Conservation (phyloP, 2,888 invertebrate genomes). For the Tetragnatha montana region DNA sequence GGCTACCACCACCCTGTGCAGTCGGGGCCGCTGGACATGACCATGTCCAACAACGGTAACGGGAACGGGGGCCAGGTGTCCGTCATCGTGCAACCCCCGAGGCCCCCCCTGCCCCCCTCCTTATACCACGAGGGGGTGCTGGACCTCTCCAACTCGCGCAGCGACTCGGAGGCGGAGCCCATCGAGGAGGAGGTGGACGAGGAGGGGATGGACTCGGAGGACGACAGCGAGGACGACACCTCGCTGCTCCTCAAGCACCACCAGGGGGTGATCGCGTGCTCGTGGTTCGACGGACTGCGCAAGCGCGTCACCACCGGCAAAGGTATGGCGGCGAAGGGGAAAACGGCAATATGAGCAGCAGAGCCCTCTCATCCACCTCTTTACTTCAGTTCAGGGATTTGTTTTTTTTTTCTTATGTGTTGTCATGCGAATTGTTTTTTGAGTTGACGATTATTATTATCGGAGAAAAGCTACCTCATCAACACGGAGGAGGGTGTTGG, state of each 20-base stretch:
- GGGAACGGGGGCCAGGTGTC: not conserved
- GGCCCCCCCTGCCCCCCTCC: conserved; percentile 9
- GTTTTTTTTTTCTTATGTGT: conserved; percentile 17
- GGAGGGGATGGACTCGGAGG: conserved; percentile 67
- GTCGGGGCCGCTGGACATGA: conserved; percentile 73
- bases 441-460: conserved; percentile 27
- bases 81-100: conserved; percentile 53
- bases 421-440: conserved; percentile 19
- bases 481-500: conserved; percentile 32
- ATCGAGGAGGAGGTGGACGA: conserved; percentile 70
- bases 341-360: conserved; percentile 40
- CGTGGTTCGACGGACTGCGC: conserved; percentile 43
- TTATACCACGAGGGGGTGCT: conserved; percentile 65
- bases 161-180: conserved; percentile 67
- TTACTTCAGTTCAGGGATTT: conserved; percentile 65
- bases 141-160: conserved; percentile 71
- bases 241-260: conserved; percentile 19
- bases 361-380: conserved; percentile 59
- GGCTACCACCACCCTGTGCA: conserved; percentile 70
- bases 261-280: conserved; percentile 13
- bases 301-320: conserved; percentile 34
- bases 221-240: conserved; percentile 38
- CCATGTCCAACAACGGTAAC: conserved; percentile 60
- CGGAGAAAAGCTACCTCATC: conserved; percentile 63
- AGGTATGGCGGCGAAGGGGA: conserved; percentile 54